A percentile compares a stretch with the other conserved stretches of the same genome.
These are phyloP conservation scores for Torymus auratus DNA, from an alignment of 2,888 invertebrate genomes.

Conservation along the genomic window DNA sequence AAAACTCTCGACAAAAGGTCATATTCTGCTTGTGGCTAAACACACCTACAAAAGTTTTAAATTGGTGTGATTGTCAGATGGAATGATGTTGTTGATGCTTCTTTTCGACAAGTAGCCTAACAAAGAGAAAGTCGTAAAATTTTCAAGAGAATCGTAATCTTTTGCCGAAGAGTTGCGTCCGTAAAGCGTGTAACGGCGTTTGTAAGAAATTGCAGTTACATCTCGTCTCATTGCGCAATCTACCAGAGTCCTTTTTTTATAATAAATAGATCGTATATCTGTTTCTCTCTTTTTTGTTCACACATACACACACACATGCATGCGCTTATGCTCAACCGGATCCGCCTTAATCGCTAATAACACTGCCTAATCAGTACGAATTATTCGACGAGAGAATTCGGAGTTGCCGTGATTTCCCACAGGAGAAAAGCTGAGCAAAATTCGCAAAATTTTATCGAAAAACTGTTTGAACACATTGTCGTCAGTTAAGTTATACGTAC, in stretches of 20 bases:
- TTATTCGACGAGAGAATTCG: slow-evolving; percentile 58
- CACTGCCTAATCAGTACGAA: slow-evolving; percentile 70
- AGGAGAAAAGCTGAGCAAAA: slow-evolving; percentile 48
- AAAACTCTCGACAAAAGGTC: slow-evolving; percentile 7
- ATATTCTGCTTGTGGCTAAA: neutral
- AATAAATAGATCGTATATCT: slow-evolving; percentile 68
- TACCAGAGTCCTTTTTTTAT: slow-evolving; percentile 42
- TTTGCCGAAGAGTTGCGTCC: neutral
- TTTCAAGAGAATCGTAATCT: neutral
- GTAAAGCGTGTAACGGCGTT: neutral
- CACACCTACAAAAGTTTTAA: neutral
- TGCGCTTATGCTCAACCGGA: slow-evolving; percentile 59
- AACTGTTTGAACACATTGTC: slow-evolving; percentile 11
- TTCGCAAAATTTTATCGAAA: slow-evolving; percentile 5
- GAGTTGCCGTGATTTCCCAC: slow-evolving; percentile 54
- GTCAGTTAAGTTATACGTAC: neutral
- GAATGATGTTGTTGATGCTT: too few relatives aligned
- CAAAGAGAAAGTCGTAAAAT: neutral
- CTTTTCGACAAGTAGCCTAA: too few relatives aligned
- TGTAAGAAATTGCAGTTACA: neutral
- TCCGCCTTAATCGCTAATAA: slow-evolving; percentile 59
- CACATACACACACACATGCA: too few relatives aligned
- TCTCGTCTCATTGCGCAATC: slow-evolving; percentile 48
- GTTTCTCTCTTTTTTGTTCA: slow-evolving; percentile 45
- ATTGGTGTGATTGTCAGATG: too few relatives aligned